Percentiles rank a stretch among this genome's conserved stretches.
Conservation (phyloP, 2,888 invertebrate species). For the Caenorhabditis doughertyi region DNA sequence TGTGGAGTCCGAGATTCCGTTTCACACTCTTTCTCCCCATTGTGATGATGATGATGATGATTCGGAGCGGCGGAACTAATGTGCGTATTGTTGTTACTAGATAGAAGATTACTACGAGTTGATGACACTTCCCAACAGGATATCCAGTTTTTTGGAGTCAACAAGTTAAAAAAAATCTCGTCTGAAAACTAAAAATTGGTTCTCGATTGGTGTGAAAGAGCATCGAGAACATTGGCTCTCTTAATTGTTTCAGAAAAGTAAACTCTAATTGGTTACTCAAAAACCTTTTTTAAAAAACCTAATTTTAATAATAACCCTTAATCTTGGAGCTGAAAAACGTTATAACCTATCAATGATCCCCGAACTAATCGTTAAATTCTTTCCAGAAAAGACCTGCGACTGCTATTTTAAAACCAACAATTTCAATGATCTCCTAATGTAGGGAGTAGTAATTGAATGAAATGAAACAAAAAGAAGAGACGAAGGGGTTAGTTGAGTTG, state of each 20-base stretch:
- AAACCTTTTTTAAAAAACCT: too few relatives aligned
- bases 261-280: too few relatives aligned
- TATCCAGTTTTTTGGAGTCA: background rate
- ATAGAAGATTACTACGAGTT: background rate
- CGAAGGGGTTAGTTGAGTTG: slow-evolving; percentile 14
- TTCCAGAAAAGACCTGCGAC: background rate
- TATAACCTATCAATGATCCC: too few relatives aligned
- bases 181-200: too few relatives aligned
- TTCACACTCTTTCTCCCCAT: slow-evolving; percentile 26
- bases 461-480: slow-evolving; percentile 4
- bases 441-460: slow-evolving; percentile 4
- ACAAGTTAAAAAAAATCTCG: too few relatives aligned
- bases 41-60: slow-evolving; percentile 40
- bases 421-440: background rate
- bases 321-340: too few relatives aligned
- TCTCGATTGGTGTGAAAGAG: too few relatives aligned
- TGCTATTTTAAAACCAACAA: background rate
- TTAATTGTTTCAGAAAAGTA: too few relatives aligned
- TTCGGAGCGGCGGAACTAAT: slow-evolving; percentile 47
- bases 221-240: too few relatives aligned
- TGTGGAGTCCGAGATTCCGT: slow-evolving; percentile 36
- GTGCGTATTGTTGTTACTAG: slow-evolving; percentile 21
- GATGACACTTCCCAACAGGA: background rate
- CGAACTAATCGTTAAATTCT: too few relatives aligned
- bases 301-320: too few relatives aligned